Evolutionary conservation across 2,797 vertebrate species (phyloP), one percentile per base, ranked within the genome.

Genomic region (Sphenopsis melanotis): DNA sequence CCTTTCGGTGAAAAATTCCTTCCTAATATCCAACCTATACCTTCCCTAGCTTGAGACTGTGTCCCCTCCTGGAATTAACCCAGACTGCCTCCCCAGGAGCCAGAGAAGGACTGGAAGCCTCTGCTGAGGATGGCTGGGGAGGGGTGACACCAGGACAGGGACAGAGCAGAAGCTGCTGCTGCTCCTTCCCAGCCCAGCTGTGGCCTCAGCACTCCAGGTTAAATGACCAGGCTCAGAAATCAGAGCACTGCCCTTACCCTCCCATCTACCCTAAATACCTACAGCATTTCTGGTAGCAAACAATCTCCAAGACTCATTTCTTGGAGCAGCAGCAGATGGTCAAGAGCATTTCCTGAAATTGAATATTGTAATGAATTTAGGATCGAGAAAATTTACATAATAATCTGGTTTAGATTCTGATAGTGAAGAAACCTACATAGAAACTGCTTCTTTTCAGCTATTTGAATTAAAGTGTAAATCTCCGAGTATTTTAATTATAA

Each of bases 321-420:
- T 93, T 86, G 42, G 18, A 91, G 90, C 86, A 89, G 84, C 50
- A 91, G 78, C 95, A 97, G 97, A 95, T 97, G 97, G 96, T 95
- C 94, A 97, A 98, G 96, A 93, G 92, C 70, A 82, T 90, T 87
- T 86, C 94, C 90, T 80, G 94, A 98, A 97, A 97, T 97, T 92
- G 95, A 95, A 96, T 95, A 94, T 87, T 96, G 91, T 96, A 96
- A 97, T 92, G 60, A 88, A 95, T 96, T 95, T 96, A 81, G 61
- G 61, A 76, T 93, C 27, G 22, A 87, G 94, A 91, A 88, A 90
- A 96, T 96, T 96, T 96, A 96, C 96, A 96, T 97, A 96, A 97
- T 95, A 95, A 96, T 92, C 94, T 97, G 96, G 5, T 97, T 89
- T 80, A 63, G 94, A 89, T 95, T 64, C 74, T 72, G 69, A 92